phyloP scores from a whole-genome alignment of 2,888 invertebrate genomes.

The Pristionchus maxplancki region DNA sequence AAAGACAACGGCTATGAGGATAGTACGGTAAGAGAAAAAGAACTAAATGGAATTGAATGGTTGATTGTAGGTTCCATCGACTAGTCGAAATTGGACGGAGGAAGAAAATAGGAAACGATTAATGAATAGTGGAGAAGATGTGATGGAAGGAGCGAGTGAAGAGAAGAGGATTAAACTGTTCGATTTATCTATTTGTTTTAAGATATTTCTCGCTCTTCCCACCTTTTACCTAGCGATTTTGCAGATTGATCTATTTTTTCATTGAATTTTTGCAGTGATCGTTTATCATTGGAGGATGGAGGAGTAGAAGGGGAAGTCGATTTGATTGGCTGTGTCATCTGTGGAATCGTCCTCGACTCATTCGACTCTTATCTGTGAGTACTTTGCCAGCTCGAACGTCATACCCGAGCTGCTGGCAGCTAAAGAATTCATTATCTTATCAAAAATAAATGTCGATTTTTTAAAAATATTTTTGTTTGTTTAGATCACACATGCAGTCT shows the following conservation, averaged over 20 bases:
- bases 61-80: background rate
- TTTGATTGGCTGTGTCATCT: conserved; percentile 3
- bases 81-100: background rate
- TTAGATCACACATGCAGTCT: conserved; percentile 18
- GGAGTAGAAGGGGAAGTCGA: background rate
- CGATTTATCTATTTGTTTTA: background rate
- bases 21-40: background rate
- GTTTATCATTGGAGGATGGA: background rate
- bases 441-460: background rate
- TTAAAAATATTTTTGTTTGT: background rate
- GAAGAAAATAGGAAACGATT: background rate
- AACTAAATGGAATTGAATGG: background rate
- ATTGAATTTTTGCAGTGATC: conserved; percentile 18
- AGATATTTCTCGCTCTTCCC: background rate
- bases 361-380: conserved; percentile 16
- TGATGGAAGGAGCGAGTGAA: background rate
- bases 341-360: background rate
- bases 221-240: too few species aligned
- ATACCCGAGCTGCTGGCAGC: too few species aligned
- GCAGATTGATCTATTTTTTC: background rate
- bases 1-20: conserved; percentile 16
- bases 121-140: background rate
- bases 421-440: background rate
- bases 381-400: background rate
- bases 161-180: background rate